These are phyloP conservation scores for Helogale parvula DNA, from an alignment of 2,113 vertebrate species.

Conservation along the genomic window DNA sequence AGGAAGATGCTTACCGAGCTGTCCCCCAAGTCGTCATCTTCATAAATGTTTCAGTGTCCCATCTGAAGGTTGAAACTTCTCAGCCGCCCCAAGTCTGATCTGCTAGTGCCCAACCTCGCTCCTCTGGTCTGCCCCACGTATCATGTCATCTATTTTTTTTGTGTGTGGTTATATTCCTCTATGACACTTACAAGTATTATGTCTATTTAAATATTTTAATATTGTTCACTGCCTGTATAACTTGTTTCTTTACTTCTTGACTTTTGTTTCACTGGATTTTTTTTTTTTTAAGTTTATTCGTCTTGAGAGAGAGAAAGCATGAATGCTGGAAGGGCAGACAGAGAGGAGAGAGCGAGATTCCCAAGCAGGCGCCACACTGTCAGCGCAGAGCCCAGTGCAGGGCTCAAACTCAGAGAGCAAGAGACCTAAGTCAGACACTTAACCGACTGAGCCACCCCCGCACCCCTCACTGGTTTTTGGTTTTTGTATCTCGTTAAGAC, in stretches of 20 bases:
- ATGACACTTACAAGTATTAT: background rate
- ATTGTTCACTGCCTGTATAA: background rate
- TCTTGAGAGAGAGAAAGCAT: too few relatives aligned
- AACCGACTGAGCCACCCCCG: too few relatives aligned
- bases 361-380: too few relatives aligned
- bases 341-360: too few relatives aligned
- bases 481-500: background rate
- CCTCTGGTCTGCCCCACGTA: background rate
- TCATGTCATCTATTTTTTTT: background rate
- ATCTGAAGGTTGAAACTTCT: background rate
- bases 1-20: background rate
- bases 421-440: too few relatives aligned
- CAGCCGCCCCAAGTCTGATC: background rate
- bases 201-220: background rate
- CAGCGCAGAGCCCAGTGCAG: too few relatives aligned
- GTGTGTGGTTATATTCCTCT: background rate
- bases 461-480: background rate
- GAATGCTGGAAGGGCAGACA: too few relatives aligned
- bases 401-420: too few relatives aligned
- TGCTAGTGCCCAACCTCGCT: background rate
- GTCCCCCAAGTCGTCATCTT: background rate
- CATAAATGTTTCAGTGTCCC: background rate
- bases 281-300: too few relatives aligned
- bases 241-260: background rate
- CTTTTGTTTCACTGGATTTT: background rate